These are phyloP conservation scores for Heliconius sara DNA, from an alignment of 2,888 invertebrate species.

Conservation along the genomic window DNA sequence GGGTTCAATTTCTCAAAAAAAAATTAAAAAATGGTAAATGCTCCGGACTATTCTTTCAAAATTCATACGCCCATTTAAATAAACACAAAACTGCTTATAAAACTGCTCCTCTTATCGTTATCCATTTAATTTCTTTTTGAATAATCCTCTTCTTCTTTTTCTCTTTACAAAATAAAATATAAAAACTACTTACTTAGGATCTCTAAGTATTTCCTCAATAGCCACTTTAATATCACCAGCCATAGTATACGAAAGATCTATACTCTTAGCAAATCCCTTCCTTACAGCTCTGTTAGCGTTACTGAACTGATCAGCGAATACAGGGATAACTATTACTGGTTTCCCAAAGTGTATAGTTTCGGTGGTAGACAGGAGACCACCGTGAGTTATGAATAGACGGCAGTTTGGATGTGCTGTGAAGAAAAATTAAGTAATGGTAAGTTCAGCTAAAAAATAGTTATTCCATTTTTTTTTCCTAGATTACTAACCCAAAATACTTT, in stretches of 20 bases:
- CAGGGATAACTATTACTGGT: conserved; percentile 68
- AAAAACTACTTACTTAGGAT: conserved; percentile 55
- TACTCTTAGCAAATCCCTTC: conserved; percentile 59
- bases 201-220: conserved; percentile 54
- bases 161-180: neutral
- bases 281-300: conserved; percentile 60
- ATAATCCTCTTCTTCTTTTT: too few relatives aligned
- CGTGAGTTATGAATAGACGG: conserved; percentile 69
- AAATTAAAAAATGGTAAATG: too few relatives aligned
- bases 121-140: too few relatives aligned
- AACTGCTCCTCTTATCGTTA: too few relatives aligned
- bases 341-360: conserved; percentile 65
- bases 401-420: conserved; percentile 69
- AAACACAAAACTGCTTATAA: too few relatives aligned
- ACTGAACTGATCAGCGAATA: conserved; percentile 65
- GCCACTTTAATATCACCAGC: conserved; percentile 54
- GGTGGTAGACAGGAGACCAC: conserved; percentile 67
- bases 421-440: conserved; percentile 34
- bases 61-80: too few relatives aligned
- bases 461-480: neutral
- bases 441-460: too few relatives aligned
- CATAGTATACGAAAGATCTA: conserved; percentile 54
- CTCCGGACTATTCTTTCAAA: too few relatives aligned
- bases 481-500: conserved; percentile 60
- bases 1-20: too few relatives aligned